Percentiles rank a stretch among this genome's conserved stretches.
These are phyloP conservation scores for Aurelia coerulea DNA, from an alignment of 30 jellyfish, hydroid and myxozoan genomes.

Conservation along the genomic window DNA sequence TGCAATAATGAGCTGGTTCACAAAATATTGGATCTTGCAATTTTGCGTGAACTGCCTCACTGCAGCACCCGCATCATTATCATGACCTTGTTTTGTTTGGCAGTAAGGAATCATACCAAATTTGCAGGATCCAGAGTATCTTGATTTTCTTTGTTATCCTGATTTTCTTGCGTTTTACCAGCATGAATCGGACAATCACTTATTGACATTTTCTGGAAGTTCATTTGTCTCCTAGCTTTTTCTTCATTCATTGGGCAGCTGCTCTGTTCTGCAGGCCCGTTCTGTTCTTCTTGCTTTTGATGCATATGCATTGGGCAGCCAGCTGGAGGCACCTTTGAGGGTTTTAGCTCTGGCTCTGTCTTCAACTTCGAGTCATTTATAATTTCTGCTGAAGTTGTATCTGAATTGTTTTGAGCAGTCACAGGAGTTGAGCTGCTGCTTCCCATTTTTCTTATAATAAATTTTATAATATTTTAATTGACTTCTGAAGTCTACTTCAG, in stretches of 20 bases:
- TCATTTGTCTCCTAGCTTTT: constrained; percentile 4
- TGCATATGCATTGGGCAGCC: constrained; percentile 82
- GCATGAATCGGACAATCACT: constrained; percentile 77
- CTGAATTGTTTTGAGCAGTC: background rate
- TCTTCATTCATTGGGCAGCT: constrained; percentile 82
- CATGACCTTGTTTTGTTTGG: background rate
- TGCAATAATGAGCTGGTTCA: no score
- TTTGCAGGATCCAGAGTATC: constrained; percentile 71
- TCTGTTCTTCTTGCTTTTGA: constrained; percentile 9
- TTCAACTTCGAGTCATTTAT: background rate
- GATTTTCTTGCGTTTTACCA: constrained; percentile 9
- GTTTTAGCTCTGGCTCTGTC: background rate
- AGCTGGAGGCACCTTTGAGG: constrained; percentile 39
- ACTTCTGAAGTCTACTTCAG: no score
- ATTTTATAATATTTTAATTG: background rate
- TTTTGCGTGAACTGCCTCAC: no score
- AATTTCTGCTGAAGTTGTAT: background rate
- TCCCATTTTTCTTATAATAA: constrained; percentile 8
- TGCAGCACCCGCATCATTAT: no score
- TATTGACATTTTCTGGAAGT: constrained; percentile 1
- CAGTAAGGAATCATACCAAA: constrained; percentile 53
- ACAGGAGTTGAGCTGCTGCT: constrained; percentile 22
- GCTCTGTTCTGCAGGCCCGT: background rate
- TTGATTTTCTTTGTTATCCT: constrained; percentile 36
- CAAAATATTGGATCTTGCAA: no score